Evolutionary conservation across 1,140 invertebrate genomes (phyloP).

Genomic region (Zaprionus gabonicus): DNA sequence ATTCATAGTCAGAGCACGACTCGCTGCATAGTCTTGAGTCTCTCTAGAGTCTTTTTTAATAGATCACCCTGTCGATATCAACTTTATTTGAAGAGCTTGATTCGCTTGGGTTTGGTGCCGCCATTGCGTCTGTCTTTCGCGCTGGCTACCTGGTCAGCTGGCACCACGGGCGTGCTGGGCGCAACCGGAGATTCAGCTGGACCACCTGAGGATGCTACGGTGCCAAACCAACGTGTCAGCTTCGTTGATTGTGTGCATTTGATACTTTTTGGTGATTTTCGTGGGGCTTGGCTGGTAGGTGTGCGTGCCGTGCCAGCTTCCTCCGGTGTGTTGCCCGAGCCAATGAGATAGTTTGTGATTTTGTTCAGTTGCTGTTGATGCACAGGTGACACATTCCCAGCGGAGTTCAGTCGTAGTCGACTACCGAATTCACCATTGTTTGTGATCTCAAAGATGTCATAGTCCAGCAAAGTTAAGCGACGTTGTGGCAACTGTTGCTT

Average conservation of each 20-base stretch:
- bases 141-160: constrained; percentile 41
- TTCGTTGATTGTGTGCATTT: constrained; percentile 73
- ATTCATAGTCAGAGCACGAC: constrained; percentile 15
- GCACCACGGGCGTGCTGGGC: constrained; percentile 51
- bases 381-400: constrained; percentile 74
- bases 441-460: constrained; percentile 81
- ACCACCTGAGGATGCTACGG: constrained; percentile 20
- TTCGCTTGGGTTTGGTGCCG: constrained; percentile 57
- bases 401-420: constrained; percentile 63
- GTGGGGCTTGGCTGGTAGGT: constrained; percentile 22
- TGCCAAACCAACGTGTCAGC: constrained; percentile 76
- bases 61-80: neutral
- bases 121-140: constrained; percentile 52
- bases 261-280: constrained; percentile 68
- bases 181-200: constrained; percentile 52
- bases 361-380: constrained; percentile 67
- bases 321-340: constrained; percentile 51
- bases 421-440: constrained; percentile 80
- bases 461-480: constrained; percentile 52
- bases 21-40: constrained; percentile 39
- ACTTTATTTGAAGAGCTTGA: constrained; percentile 62
- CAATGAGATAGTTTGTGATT: constrained; percentile 79
- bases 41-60: constrained; percentile 46
- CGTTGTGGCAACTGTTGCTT: constrained; percentile 36
- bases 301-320: constrained; percentile 27